Evolutionary conservation across 92 coral and sea anemone genomes (phyloP).

Genomic region (Siderastrea siderea): DNA sequence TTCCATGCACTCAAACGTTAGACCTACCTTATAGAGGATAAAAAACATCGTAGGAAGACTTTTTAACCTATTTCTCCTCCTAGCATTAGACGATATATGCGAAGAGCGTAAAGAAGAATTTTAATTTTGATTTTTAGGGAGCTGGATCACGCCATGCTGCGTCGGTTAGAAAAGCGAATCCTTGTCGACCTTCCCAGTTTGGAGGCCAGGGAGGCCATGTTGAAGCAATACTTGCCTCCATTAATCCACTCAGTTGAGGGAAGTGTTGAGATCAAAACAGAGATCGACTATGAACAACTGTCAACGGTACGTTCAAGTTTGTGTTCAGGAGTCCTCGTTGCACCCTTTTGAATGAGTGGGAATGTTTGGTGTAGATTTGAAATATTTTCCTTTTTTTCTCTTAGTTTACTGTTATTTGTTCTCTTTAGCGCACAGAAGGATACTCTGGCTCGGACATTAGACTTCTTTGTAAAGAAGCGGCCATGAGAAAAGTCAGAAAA

Average conservation of each 20-base stretch:
- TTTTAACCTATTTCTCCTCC: not conserved
- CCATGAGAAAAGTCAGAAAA: slow-evolving; percentile 97
- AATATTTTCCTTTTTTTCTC: not conserved
- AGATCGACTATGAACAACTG: slow-evolving; percentile 88
- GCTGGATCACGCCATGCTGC: slow-evolving; percentile 98
- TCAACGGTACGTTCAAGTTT: slow-evolving; percentile 68
- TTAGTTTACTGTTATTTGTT: not conserved
- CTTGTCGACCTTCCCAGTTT: slow-evolving; percentile 89
- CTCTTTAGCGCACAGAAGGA: slow-evolving; percentile 86
- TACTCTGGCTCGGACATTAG: slow-evolving; percentile 98
- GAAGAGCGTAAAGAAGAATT: not conserved
- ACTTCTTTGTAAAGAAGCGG: slow-evolving; percentile 96
- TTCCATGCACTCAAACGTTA: not conserved
- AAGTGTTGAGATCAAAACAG: slow-evolving; percentile 90
- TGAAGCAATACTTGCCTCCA: slow-evolving; percentile 87
- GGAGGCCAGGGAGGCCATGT: slow-evolving; percentile 94
- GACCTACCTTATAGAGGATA: not conserved
- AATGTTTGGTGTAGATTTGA: not conserved
- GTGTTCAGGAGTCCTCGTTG: too few species aligned
- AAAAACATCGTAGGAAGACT: too few species aligned
- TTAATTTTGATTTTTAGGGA: slow-evolving; percentile 69
- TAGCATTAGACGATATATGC: not conserved
- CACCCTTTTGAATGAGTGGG: too few species aligned
- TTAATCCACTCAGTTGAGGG: slow-evolving; percentile 73
- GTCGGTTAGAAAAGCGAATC: slow-evolving; percentile 95